Evolutionary conservation across 2,113 vertebrate species (phyloP).

Genomic region (Aleadryas rufinucha): DNA sequence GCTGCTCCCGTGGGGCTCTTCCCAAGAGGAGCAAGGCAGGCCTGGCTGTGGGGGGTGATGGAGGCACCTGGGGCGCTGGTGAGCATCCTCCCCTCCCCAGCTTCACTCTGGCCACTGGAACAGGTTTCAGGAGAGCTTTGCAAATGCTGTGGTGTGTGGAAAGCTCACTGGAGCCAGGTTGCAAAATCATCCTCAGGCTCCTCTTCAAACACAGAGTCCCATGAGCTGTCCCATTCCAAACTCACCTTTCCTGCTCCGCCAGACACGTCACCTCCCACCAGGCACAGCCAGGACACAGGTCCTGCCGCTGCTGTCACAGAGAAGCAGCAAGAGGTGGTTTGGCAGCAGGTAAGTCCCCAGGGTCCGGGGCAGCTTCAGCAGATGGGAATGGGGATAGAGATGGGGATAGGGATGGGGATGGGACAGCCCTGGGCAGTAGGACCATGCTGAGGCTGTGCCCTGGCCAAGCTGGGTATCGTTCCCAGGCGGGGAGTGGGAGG

Average conservation of each 20-base stretch:
- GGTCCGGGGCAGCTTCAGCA: accelerated
- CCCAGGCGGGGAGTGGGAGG: neutral
- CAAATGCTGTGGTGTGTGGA: neutral
- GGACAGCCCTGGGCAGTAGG: neutral
- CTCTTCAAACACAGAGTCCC: neutral
- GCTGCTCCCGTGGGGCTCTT: neutral
- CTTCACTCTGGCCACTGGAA: neutral
- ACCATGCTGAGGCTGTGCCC: accelerated
- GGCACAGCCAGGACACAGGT: neutral
- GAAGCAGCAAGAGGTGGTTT: neutral
- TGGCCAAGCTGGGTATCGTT: neutral
- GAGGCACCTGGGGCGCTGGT: accelerated
- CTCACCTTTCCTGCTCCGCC: slow-evolving; percentile 49
- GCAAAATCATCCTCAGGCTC: neutral
- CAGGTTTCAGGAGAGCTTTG: neutral
- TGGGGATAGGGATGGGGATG: neutral
- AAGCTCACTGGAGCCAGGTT: neutral
- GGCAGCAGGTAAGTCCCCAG: neutral
- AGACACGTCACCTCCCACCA: neutral
- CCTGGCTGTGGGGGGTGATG: neutral
- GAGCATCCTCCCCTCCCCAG: neutral
- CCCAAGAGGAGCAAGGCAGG: accelerated
- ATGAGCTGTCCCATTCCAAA: neutral
- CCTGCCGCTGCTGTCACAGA: neutral
- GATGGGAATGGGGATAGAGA: neutral